Evolutionary conservation across 2,797 vertebrate species (phyloP).

Genomic region (Phrynocephalus guinanensis): DNA sequence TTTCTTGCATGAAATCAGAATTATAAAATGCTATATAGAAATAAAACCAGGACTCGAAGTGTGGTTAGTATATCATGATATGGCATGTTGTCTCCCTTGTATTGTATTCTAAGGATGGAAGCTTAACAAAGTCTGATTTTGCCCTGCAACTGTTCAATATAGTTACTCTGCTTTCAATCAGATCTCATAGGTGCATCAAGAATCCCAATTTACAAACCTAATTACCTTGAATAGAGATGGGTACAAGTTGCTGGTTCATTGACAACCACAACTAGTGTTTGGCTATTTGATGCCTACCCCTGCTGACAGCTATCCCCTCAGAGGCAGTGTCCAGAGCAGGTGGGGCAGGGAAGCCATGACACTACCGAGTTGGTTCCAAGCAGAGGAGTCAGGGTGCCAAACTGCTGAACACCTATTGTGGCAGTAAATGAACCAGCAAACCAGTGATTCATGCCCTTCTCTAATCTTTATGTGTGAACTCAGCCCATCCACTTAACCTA

Average conservation of each 20-base stretch:
- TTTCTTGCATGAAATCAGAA: slow-evolving; percentile 77
- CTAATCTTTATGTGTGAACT: background rate
- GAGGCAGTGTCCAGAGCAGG: no score
- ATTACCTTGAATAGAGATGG: background rate
- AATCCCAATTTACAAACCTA: slow-evolving; percentile 54
- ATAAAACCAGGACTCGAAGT: slow-evolving; percentile 63
- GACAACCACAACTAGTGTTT: no score
- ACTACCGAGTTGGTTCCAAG: no score
- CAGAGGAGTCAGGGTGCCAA: no score
- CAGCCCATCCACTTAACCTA: background rate
- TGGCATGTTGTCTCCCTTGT: slow-evolving; percentile 67
- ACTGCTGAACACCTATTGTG: no score
- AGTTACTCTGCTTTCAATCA: slow-evolving; percentile 33
- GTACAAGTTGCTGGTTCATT: background rate
- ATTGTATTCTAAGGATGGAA: slow-evolving; percentile 68
- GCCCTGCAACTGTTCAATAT: background rate
- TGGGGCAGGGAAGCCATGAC: no score
- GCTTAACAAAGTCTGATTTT: background rate
- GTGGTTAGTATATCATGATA: slow-evolving; percentile 66
- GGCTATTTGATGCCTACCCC: no score
- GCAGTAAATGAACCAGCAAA: no score
- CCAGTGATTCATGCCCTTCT: no score
- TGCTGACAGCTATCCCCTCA: no score
- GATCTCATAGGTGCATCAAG: slow-evolving; percentile 60
- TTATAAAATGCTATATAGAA: slow-evolving; percentile 64